A percentile compares a stretch with the other conserved stretches of the same genome.
Evolutionary conservation across 2,888 invertebrate genomes (phyloP).

Genomic region (Cerceris ruficornis): DNA sequence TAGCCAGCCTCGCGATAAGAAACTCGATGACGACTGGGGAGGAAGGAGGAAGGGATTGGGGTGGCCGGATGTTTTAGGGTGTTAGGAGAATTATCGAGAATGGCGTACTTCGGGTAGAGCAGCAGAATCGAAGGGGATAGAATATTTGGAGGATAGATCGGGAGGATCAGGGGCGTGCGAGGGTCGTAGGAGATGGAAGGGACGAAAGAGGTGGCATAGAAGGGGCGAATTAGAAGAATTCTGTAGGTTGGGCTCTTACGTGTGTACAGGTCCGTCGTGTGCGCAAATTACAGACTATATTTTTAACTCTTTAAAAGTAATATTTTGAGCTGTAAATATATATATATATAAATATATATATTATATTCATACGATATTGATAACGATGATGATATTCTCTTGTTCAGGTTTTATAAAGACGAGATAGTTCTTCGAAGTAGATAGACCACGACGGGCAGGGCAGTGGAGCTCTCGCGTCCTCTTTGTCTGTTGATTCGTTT

Average conservation of each 20-base stretch:
- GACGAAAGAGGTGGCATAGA: conserved; percentile 22
- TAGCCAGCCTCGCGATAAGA: conserved; percentile 14
- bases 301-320: conserved; percentile 81
- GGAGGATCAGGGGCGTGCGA: no score
- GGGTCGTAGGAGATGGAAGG: conserved; percentile 25
- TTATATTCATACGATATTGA: conserved; percentile 78
- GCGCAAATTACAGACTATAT: conserved; percentile 81
- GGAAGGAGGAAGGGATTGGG: no score
- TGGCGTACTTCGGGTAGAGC: background rate
- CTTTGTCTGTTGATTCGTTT: conserved; percentile 12
- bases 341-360: conserved; percentile 69
- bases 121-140: conserved; percentile 7
- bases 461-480: conserved; percentile 57
- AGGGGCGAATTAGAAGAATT: conserved; percentile 61
- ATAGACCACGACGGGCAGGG: conserved; percentile 59
- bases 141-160: no score
- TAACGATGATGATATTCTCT: conserved; percentile 76
- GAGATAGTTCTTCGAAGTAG: conserved; percentile 58
- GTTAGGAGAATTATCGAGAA: background rate
- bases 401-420: conserved; percentile 74
- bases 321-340: conserved; percentile 75
- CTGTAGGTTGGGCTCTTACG: conserved; percentile 61
- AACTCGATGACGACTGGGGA: no score
- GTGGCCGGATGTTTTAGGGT: background rate
- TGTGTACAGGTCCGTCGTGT: conserved; percentile 78